Evolutionary conservation across 23 tunicate genomes (phyloP).

Genomic region (Halocynthia roretzi): DNA sequence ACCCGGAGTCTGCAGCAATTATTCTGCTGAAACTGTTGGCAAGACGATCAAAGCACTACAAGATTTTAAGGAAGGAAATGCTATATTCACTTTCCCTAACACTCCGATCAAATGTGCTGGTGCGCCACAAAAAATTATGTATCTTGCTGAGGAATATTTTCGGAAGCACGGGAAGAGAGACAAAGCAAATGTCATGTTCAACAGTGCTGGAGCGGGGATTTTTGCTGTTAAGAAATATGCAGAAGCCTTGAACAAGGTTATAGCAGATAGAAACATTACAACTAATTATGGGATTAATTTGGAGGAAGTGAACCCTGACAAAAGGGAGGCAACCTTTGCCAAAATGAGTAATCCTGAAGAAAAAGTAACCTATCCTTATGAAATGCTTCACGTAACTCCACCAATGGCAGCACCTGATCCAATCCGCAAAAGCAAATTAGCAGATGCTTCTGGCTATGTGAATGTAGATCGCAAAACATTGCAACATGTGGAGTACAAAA

Average conservation of each 20-base stretch:
- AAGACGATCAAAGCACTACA: conserved; percentile 65
- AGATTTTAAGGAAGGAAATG: conserved; percentile 86
- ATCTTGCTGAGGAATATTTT: conserved; percentile 75
- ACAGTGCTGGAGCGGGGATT: conserved; percentile 80
- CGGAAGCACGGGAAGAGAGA: conserved; percentile 84
- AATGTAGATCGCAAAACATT: conserved; percentile 68
- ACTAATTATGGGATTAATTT: conserved; percentile 78
- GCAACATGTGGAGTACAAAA: conserved; percentile 64
- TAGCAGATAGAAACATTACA: conserved; percentile 43
- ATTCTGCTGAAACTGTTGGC: conserved; percentile 61
- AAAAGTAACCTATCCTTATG: conserved; percentile 65
- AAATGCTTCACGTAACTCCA: conserved; percentile 84
- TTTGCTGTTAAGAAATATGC: conserved; percentile 97
- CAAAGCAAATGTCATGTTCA: conserved; percentile 77
- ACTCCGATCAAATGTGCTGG: conserved; percentile 95
- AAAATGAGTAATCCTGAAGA: conserved; percentile 64
- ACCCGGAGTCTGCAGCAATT: conserved; percentile 94
- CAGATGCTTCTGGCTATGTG: conserved; percentile 84
- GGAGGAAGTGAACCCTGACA: conserved; percentile 69
- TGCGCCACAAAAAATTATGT: conserved; percentile 98
- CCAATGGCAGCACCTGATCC: conserved; percentile 67
- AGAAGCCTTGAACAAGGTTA: conserved; percentile 68
- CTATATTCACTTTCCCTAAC: conserved; percentile 87
- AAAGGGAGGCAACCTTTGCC: conserved; percentile 72
- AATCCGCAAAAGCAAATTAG: conserved; percentile 27